Percentiles rank a stretch among this genome's conserved stretches.
Evolutionary conservation across 2,888 invertebrate genomes (phyloP).

Genomic region (Cacoxenus indagator): DNA sequence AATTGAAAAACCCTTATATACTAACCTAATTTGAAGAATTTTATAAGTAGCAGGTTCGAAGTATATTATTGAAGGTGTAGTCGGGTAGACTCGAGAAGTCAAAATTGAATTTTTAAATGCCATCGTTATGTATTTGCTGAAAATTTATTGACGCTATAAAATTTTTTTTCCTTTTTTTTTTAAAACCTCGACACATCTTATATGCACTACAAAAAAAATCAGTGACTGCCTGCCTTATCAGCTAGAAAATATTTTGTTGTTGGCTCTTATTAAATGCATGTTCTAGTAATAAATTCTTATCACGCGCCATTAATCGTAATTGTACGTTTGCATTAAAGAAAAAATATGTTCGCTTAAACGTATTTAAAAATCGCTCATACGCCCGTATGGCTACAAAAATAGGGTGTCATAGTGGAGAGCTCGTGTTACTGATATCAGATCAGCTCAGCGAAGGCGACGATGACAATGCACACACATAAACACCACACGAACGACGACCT

Average conservation of each 20-base stretch:
- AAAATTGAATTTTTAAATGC: no score
- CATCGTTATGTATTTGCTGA: no score
- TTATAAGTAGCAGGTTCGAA: no score
- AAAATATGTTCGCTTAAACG: not conserved
- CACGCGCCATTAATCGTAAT: constrained; percentile 32
- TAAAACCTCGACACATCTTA: not conserved
- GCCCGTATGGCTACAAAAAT: not conserved
- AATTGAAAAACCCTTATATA: no score
- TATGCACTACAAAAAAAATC: not conserved
- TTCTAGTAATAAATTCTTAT: constrained; percentile 26
- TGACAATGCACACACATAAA: not conserved
- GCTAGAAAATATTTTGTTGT: not conserved
- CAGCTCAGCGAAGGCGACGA: not conserved
- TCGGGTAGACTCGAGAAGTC: no score
- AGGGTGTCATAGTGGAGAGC: no score
- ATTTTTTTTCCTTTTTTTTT: not conserved
- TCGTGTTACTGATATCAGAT: not conserved
- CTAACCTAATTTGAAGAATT: no score
- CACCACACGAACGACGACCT: not conserved
- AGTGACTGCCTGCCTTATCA: not conserved
- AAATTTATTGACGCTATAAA: no score
- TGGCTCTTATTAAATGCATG: constrained; percentile 14
- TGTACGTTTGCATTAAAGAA: not conserved
- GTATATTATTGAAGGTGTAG: no score
- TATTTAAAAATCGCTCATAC: not conserved